Base-by-base conservation (phyloP, 2,888 invertebrate species). In the Orgyia antiqua region DNA sequence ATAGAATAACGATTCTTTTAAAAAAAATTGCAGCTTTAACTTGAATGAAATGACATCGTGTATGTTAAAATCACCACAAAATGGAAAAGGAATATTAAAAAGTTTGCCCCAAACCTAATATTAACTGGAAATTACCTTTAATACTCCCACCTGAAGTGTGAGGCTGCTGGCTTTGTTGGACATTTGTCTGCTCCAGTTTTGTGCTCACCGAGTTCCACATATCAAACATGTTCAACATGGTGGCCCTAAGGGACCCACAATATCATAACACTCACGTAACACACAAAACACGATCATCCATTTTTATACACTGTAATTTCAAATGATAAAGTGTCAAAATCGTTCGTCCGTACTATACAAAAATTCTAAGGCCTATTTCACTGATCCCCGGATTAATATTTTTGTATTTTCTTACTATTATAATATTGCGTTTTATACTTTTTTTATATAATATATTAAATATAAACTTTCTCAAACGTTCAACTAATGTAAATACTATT, bases 71-170 rank as follows among this genome's bases (percentile, higher is more conserved):
- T n/a, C n/a, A n/a, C n/a, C n/a, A n/a, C n/a, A n/a, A n/a, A n/a
- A n/a, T n/a, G n/a, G n/a, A n/a, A n/a, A n/a, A n/a, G n/a, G n/a
- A n/a, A n/a, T n/a, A n/a, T n/a, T n/a, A n/a, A 18, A 34, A 52
- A 52, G 52, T 42, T 50, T 52, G 51, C 52, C 51, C 52, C 52
- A 52, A 43, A 56, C 39, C 45, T 48, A 64, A 64, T 64, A 65
- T 68, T 67, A 71, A 64, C 56, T 61, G 59, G 68, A 70, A 76
- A 75, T 88, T 92, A 93, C 93, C 93, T 93, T 93, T 93, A 83
- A 93, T 93, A 73, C 92, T 93, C 86, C 93, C 93, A 80, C 92
- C 92, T 72, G 92, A 92, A 35, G 92, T 93, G 80, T 93, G 93
- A 40, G 92, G 92, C 68, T 92, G 92, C 70, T 92, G 93, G 51